Base-by-base conservation (phyloP, 2,888 invertebrate species). In the Euzophera pinguis region DNA sequence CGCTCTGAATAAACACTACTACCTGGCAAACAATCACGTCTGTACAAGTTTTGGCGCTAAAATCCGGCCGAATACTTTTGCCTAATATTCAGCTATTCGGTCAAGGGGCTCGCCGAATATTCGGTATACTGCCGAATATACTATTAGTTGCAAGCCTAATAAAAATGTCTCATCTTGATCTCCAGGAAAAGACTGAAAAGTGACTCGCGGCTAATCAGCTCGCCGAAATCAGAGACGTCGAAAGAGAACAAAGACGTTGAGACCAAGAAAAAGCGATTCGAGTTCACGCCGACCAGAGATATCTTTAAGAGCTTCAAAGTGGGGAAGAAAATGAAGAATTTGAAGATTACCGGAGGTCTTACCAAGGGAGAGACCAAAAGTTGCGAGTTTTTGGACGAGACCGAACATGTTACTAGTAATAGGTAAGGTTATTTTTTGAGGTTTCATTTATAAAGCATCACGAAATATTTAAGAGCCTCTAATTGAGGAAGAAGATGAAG, bases 221-320 rank as follows among this genome's bases (percentile, higher is more conserved):
- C 83, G 0, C 80, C 84, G 0, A 88, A 89, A 65, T 81, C 81
- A 0, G 86, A 88, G 52, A 69, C 72, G 0, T 59, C 78, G n/a
- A 85, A 86, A 55, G 88, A 81, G 37, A 76, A 78, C 61, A 80
- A 78, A 55, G 81, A 84, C 60, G 76, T 81, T 3, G 86, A 85
- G 34, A 79, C 84, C 0, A 89, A 90, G 56, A 91, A 91, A 73
- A 90, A 90, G 63, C 81, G 81, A 42, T 91, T 91, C 69, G 90
- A 90, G 71, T 87, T 90, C 74, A 77, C 91, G 0, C 90, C 91
- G 1, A 78, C 88, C 0, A 73, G 83, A 0, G 87, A 90, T 60
- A 83, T 90, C 34, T 89, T 91, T 73, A 87, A 81, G 59, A 90
- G 83, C 61, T 90, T 89, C 73, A 83, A 83, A 56, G 87, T 84